Base-by-base conservation (phyloP, 1,140 invertebrate species). In the Nasonia giraulti region DNA sequence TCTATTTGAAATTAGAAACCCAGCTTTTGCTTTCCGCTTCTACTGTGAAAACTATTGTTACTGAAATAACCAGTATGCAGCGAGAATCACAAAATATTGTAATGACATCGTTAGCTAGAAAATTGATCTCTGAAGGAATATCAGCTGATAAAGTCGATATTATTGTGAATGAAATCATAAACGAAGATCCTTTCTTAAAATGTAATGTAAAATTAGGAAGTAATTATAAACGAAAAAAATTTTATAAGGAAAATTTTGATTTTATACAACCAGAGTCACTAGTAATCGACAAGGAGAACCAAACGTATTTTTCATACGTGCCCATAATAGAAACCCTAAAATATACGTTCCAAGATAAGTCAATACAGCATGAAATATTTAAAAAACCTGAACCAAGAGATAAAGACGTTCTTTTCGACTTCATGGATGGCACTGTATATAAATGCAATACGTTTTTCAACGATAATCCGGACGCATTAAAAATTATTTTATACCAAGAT, bases 401-500 rank as follows among this genome's bases (percentile, higher is more conserved):
- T 55, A 23, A 55, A 1, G n/a, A 86, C 55, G 23, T 82, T 40
- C 86, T 88, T 31, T 33, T 10, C 66, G 86, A 90, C 86, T 87
- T 88, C 79, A 85, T 66, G 33, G 89, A 91, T 88, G 89, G 90
- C 10, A 74, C 11, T 37, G 85, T 85, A 40, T 91, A 82, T 79
- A 89, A 88, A 84, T 85, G 88, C 11, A 90, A 90, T 37, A 47
- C 62, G 33, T 89, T 89, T 88, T 85, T 92, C 23, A 23, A 23
- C n/a, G n/a, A n/a, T n/a, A n/a, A n/a, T n/a, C n/a, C n/a, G n/a
- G n/a, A n/a, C n/a, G n/a, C n/a, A n/a, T n/a, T n/a, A n/a, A n/a
- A n/a, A n/a, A n/a, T n/a, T n/a, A n/a, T 89, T 88, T 85, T 92
- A 76, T 92, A 88, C 84, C 89, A 91, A 89, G 89, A 91, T 83